These are phyloP conservation scores for Xenopus tropicalis DNA, from an alignment of 2,113 vertebrate genomes.

Conservation along the genomic window DNA sequence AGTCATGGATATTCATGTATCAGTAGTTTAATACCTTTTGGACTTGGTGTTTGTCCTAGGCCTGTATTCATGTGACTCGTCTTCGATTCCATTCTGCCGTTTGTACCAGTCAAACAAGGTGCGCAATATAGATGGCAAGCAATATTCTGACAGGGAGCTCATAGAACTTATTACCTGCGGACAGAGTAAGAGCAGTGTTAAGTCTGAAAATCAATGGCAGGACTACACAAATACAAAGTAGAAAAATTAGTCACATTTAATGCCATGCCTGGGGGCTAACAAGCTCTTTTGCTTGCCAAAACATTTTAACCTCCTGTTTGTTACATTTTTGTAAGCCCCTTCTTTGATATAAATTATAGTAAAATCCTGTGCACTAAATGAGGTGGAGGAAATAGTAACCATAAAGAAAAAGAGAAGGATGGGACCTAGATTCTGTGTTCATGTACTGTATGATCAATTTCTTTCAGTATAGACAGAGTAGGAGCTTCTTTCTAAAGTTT, in stretches of 20 bases:
- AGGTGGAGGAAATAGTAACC: too few relatives aligned
- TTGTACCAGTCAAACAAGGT: conserved; percentile 99
- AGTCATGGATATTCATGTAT: neutral
- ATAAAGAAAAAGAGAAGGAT: too few relatives aligned
- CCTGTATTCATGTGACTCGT: conserved; percentile 95
- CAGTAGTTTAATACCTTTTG: conserved; percentile 76
- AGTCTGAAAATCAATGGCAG: neutral
- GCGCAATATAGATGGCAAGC: conserved; percentile 91
- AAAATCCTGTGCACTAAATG: too few relatives aligned
- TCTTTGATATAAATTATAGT: too few relatives aligned
- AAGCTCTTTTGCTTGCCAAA: too few relatives aligned
- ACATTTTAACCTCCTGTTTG: too few relatives aligned
- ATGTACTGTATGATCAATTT: too few relatives aligned
- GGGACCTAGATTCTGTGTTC: too few relatives aligned
- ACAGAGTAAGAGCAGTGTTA: conserved; percentile 24
- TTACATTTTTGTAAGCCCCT: too few relatives aligned
- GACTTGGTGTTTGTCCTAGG: conserved; percentile 96
- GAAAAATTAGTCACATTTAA: neutral
- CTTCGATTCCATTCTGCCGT: conserved; percentile 95
- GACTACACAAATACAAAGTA: too few relatives aligned
- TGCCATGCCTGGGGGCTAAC: neutral
- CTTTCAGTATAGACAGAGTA: too few relatives aligned
- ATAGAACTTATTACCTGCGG: conserved; percentile 93
- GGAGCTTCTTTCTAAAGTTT: too few relatives aligned
- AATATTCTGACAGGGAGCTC: conserved; percentile 97